A percentile compares a stretch with the other conserved stretches of the same genome.
Conservation (phyloP, 1,140 invertebrate genomes). For the Scaptomyza montana region DNA sequence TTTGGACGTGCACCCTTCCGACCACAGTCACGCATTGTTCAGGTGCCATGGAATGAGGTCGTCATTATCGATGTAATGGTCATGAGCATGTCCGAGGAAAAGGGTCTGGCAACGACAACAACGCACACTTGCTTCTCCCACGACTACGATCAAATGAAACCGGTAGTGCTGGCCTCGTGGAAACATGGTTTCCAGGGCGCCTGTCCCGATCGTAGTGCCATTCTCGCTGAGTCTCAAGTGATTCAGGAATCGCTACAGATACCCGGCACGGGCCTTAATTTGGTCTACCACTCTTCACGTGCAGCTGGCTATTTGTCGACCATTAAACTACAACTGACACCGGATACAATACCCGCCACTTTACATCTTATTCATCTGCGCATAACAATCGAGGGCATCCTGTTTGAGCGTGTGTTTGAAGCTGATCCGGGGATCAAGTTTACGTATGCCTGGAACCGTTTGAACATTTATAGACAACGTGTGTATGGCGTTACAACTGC, state of each 20-base stretch:
- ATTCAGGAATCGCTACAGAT: slow-evolving; percentile 97
- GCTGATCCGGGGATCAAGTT: slow-evolving; percentile 98
- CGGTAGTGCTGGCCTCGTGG: slow-evolving; percentile 97
- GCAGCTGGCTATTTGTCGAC: slow-evolving; percentile 96
- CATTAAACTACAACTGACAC: slow-evolving; percentile 96
- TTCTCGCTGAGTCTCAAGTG: slow-evolving; percentile 97
- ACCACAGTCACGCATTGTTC: slow-evolving; percentile 94
- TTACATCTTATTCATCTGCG: slow-evolving; percentile 94
- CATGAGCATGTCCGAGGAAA: slow-evolving; percentile 93
- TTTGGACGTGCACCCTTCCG: slow-evolving; percentile 97
- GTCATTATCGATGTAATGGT: slow-evolving; percentile 94
- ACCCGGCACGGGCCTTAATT: slow-evolving; percentile 95
- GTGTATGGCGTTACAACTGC: slow-evolving; percentile 96
- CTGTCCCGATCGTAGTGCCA: slow-evolving; percentile 95
- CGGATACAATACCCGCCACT: slow-evolving; percentile 91
- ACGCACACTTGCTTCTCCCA: slow-evolving; percentile 93
- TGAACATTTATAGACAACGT: slow-evolving; percentile 98
- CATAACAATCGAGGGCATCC: slow-evolving; percentile 96
- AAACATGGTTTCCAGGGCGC: slow-evolving; percentile 98
- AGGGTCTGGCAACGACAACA: slow-evolving; percentile 85
- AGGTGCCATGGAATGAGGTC: slow-evolving; percentile 98
- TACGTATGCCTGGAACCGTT: slow-evolving; percentile 97
- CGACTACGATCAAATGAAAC: slow-evolving; percentile 97
- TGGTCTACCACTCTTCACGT: slow-evolving; percentile 97
- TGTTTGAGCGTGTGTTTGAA: slow-evolving; percentile 96